These are phyloP conservation scores for Archips xylosteana DNA, from an alignment of 2,888 invertebrate species.

Conservation along the genomic window DNA sequence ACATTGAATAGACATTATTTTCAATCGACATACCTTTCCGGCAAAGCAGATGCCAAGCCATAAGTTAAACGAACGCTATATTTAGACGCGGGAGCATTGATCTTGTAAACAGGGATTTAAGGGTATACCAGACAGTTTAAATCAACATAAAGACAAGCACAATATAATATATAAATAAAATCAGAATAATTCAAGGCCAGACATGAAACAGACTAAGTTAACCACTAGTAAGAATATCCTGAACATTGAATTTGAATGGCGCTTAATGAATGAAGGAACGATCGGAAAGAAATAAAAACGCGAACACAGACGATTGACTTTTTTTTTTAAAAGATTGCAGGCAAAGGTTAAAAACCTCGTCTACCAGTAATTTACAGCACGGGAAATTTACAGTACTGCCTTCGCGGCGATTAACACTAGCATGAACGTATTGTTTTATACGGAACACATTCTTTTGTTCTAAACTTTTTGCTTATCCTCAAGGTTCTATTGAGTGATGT, in stretches of 20 bases:
- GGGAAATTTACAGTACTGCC: conserved; percentile 46
- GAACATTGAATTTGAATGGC: no score
- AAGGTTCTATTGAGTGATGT: background rate
- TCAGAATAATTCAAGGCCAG: background rate
- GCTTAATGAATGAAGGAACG: background rate
- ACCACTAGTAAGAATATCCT: background rate
- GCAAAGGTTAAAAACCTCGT: conserved; percentile 57
- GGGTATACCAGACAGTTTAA: background rate
- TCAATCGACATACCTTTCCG: background rate
- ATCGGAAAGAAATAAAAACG: conserved; percentile 43
- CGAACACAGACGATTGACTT: conserved; percentile 49
- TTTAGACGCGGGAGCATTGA: conserved; percentile 70
- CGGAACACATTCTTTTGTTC: conserved; percentile 15
- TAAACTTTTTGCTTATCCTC: background rate
- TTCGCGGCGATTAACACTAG: conserved; percentile 47
- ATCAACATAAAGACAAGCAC: background rate
- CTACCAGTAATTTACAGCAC: conserved; percentile 44
- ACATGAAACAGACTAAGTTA: background rate
- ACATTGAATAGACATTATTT: background rate
- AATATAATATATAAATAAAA: background rate
- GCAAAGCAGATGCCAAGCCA: background rate
- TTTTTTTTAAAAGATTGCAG: conserved; percentile 50
- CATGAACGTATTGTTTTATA: conserved; percentile 19
- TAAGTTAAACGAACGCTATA: conserved; percentile 53
- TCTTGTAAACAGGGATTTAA: conserved; percentile 52